Evolutionary conservation across 2,113 vertebrate species (phyloP).

Genomic region (Tricholaema leucomelas): DNA sequence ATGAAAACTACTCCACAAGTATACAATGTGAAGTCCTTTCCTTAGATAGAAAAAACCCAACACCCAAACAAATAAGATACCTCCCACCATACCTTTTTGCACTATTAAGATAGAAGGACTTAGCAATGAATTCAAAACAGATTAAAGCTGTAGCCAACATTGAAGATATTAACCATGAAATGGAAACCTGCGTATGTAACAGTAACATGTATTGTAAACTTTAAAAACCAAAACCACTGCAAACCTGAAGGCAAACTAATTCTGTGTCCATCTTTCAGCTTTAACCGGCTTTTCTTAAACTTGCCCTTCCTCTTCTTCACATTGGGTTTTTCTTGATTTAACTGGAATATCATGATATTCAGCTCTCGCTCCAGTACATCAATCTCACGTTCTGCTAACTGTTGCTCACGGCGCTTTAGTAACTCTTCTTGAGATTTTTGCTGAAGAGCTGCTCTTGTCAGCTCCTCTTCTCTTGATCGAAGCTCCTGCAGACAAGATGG

Average conservation of each 20-base stretch:
- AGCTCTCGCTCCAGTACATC: conserved; percentile 94
- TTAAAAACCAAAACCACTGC: not conserved
- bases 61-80: not conserved
- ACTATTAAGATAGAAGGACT: not conserved
- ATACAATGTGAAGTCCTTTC: not conserved
- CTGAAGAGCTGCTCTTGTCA: conserved; percentile 90
- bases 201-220: not conserved
- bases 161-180: not conserved
- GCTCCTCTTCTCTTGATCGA: conserved; percentile 91
- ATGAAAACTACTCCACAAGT: not conserved
- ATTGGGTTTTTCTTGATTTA: conserved; percentile 94
- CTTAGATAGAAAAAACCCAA: accelerated
- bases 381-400: conserved; percentile 91
- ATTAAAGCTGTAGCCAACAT: not conserved
- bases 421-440: conserved; percentile 95
- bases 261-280: conserved; percentile 92
- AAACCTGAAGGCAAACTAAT: conserved; percentile 96
- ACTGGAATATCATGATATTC: conserved; percentile 94
- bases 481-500: conserved; percentile 81
- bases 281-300: conserved; percentile 89
- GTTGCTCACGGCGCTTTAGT: conserved; percentile 90
- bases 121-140: not conserved
- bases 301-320: conserved; percentile 95
- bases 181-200: not conserved
- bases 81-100: not conserved